Evolutionary conservation across 1,140 invertebrate species (phyloP), one percentile per base, ranked within the genome.

Genomic region (Drosophila arizonae): DNA sequence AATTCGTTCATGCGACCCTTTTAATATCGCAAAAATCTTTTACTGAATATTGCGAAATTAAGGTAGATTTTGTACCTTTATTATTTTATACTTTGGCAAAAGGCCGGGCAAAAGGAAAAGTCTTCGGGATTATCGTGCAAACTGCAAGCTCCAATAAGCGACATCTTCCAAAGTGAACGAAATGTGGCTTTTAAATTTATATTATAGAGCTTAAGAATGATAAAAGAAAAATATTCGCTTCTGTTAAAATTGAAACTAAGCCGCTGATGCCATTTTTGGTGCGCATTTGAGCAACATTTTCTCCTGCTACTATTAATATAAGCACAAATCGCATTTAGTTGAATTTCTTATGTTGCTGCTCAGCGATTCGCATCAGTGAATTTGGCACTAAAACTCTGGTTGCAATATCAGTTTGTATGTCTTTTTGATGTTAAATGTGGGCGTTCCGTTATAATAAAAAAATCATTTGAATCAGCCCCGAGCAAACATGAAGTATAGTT

Each of bases 71-170:
- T 61, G 50, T 81, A 77, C 73, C 81, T 76, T 79, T 74, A 70
- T 64, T 70, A 45, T 45, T 51, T 57, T 69, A 51, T 73, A 60
- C 57, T 69, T 62, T 30, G 70, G 56, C 26, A 28, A 30, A 30
- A 60, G 68, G 60, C 73, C 71, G 33, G 33, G 48, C 39, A 55
- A 61, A 65, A 30, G 30, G 69, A 75, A 74, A 85, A 75, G 68
- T 75, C 73, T 65, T 36, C 54, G 39, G 72, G 79, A 86, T 86
- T 86, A 78, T 78, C 78, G 64, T 69, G 68, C 71, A 69, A 79
- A 82, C 76, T 87, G 77, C 33, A 52, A 51, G 72, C 68, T 67
- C 79, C 51, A 73, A 62, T 69, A 69, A 45, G 61, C 36, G 36
- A 45, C 55, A 72, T 26, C 60, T 30, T 72, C 21, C 21, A 3